phyloP scores from a whole-genome alignment of 2,797 vertebrate species.

The Rallus crepitans region DNA sequence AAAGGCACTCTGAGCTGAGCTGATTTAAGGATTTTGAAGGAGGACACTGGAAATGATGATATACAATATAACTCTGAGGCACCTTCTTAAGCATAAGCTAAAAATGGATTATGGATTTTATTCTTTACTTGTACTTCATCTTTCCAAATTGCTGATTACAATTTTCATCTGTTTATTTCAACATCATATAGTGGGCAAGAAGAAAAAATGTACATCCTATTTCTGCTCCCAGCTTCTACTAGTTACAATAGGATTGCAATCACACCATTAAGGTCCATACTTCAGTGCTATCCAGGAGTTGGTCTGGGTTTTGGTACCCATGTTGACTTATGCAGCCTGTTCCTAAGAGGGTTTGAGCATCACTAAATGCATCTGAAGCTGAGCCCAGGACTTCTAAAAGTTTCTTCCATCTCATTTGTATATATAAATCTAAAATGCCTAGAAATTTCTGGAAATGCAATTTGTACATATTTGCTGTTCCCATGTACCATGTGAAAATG shows the following conservation, averaged over 20 bases:
- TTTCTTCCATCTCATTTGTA: not conserved
- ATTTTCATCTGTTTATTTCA: conserved; percentile 41
- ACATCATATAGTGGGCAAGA: not conserved
- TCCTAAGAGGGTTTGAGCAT: not conserved
- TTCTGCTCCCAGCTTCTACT: not conserved
- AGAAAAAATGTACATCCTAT: not conserved
- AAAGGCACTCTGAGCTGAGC: conserved; percentile 60
- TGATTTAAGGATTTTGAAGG: conserved; percentile 62
- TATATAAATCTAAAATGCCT: not conserved
- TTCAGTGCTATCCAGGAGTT: not conserved
- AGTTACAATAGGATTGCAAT: rapidly evolving
- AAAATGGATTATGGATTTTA: conserved; percentile 54
- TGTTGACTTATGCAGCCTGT: not conserved
- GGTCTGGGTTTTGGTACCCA: not conserved
- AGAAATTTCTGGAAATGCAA: not conserved
- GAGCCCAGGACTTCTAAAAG: not conserved
- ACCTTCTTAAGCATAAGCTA: conserved; percentile 19
- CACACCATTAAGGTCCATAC: not conserved
- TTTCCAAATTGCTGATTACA: not conserved
- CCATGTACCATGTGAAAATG: not conserved
- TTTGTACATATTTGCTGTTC: not conserved
- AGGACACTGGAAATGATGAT: conserved; percentile 15
- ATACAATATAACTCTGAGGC: conserved; percentile 17
- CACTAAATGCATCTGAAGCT: not conserved
- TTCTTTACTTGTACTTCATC: conserved; percentile 22